Base-by-base conservation (phyloP, 1,140 invertebrate genomes). In the Drosophila jambulina region DNA sequence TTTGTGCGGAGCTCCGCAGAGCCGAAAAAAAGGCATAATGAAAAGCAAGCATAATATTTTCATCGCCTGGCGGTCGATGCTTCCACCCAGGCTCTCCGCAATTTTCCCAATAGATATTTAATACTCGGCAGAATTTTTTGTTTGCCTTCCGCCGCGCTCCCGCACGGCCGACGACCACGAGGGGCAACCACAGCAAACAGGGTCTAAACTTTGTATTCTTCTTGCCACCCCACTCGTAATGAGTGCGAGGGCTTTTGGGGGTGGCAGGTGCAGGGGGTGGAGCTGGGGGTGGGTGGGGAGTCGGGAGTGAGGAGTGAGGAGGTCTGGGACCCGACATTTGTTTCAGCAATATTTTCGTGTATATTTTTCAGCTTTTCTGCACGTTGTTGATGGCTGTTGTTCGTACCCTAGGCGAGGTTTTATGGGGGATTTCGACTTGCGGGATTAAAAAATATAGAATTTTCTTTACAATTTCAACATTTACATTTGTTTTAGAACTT, bases 21-120 rank as follows among this genome's bases (percentile, higher is more conserved):
- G 17, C 51, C 21, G 4, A 34, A 51, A 32, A 27, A 27, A 46
- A 23, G 19, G 12, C 76, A 68, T 82, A 87, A 82, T 82, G 83
- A 82, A 87, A 76, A 77, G 62, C 79, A 84, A 83, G 80, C 80
- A 83, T 59, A 75, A 84, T 84, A 78, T 78, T 75, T 36, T 38
- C 61, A 51, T 34, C 36, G 48, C 61, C 61, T 23, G 17, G 2
- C 19, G 42, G 27, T 25, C 57, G 64, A 58, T 45, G 54, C 77
- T 43, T 71, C 70, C 71, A 57, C 65, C 64, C 65, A 48, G 64
- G 57, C 68, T 13, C 49, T 65, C 53, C 60, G 42, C 81, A 71
- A 67, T 80, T 82, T 67, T 60, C 77, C 74, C 85, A 87, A 87
- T 87, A 88, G 84, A 88, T 84, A 90, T 88, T 88, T 90, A 88